Base-by-base conservation (phyloP, 2,888 invertebrate genomes). In the Pterobdella sp. region DNA sequence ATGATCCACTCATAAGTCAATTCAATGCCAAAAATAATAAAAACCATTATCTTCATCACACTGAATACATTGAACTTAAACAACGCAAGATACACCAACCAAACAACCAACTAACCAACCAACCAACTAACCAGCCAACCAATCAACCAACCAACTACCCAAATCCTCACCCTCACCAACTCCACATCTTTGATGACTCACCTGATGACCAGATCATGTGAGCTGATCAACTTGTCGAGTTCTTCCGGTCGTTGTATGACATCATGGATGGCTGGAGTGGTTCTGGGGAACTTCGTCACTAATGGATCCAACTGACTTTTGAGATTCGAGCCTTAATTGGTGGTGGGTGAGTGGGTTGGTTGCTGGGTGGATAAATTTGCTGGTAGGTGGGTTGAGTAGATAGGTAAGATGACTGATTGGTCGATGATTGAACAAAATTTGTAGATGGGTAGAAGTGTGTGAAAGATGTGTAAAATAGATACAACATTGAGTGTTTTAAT, bases 231-330 rank as follows among this genome's bases (percentile, higher is more conserved):
- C 67, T 89, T 88, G 52, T 88, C 87, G 1, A 90, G 84, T 29
- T 90, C 87, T 0, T 90, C 90, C 0, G 87, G 87, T 63, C 87
- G 83, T 78, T 92, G 91, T 26, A 88, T 86, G 0, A 94, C 90
- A 81, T 97, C 90, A 70, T 97, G 83, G 74, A 94, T 90, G 26
- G 90, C 87, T 0, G 93, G 89, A 74, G 90, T 89, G 0, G 89
- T 88, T 76, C 85, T 83, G 2, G 82, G 80, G 81, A 91, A 93
- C 22, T 88, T 87, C 4, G 87, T 86, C 0, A 93, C 91, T 73
- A 97, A 83, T 0, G 87, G 87, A 80, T 96, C 95, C 0, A 93
- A 90, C 81, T 96, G 93, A 77, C 92, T 91, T 80, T 92, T 91
- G 34, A 92, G 86, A 79, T 90, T 90, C 0, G 93, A 92, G 52